Percentiles rank a stretch among this genome's conserved stretches.
Evolutionary conservation across 2,797 vertebrate genomes (phyloP).

Genomic region (Nasua narica): DNA sequence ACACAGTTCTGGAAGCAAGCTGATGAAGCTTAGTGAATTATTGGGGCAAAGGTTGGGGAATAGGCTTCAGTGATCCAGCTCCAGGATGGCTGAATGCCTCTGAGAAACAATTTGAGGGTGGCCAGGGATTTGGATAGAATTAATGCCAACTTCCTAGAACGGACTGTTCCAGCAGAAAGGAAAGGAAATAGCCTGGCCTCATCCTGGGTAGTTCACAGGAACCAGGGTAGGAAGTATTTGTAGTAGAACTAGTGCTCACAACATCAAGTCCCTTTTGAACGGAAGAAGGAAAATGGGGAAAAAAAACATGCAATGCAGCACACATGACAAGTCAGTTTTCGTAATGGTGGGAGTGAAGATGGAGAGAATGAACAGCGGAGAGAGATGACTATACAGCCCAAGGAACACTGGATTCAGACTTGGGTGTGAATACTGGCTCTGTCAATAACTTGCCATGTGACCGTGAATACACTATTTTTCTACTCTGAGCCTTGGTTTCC

Average conservation of each 20-base stretch:
- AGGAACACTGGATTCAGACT: not conserved
- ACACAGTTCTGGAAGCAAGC: slow-evolving; percentile 11
- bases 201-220: slow-evolving; percentile 61
- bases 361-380: not conserved
- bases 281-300: not conserved
- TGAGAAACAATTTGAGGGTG: slow-evolving; percentile 64
- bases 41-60: slow-evolving; percentile 53
- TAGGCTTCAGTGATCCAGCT: slow-evolving; percentile 35
- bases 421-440: not conserved
- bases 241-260: not conserved
- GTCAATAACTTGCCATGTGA: not conserved
- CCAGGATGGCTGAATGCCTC: slow-evolving; percentile 60
- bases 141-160: slow-evolving; percentile 73
- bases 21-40: slow-evolving; percentile 38
- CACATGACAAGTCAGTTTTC: slow-evolving; percentile 6
- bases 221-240: slow-evolving; percentile 63
- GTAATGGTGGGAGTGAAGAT: not conserved
- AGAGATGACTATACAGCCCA: not conserved
- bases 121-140: slow-evolving; percentile 65
- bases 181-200: slow-evolving; percentile 66
- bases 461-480: not conserved
- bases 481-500: not conserved
- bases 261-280: slow-evolving; percentile 25
- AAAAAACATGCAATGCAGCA: not conserved
- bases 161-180: slow-evolving; percentile 59